Evolutionary conservation across 2,797 vertebrate genomes (phyloP), one percentile per base, ranked within the genome.

Genomic region (Alcedo quadribrachys): DNA sequence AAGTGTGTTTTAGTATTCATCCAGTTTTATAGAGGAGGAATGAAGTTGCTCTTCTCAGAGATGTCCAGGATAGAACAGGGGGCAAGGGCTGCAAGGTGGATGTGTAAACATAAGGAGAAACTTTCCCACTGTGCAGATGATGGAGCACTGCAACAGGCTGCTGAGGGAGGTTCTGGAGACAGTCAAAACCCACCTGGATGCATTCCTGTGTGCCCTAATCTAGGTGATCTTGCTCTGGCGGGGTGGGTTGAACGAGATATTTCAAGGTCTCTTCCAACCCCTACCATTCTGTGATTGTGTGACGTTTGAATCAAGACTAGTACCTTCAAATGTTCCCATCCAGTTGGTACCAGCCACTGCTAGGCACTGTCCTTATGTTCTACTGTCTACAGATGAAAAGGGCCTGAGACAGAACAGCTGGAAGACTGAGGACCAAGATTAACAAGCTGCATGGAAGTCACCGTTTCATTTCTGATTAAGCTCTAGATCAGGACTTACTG

Each of bases 401-500:
- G 2, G 15, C 74, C 45, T 75, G n/a, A 87, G 37, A 33, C 27
- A 84, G 21, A 66, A 68, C 62, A 85, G 5, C 15, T 57, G 12
- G 30, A 67, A 79, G 30, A 33, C 21, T 46, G n/a, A 82, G 20
- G 11, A 3, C 2, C 5, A 68, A 70, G 33, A 8, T 21, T 51
- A 30, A 45, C 5, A 61, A 65, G 57, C 43, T 71, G 16, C 17
- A 17, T 2, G 54, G 55, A 50, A 54, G 7, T 22, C 58, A 11
- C 8, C 35, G 20, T 84, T 71, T 46, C 54, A 33, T 45, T 68
- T 54, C 22, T 65, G 27, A 11, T 8, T 14, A 46, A 87, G 6
- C 17, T 79, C 28, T 62, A 33, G 61, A 57, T 9, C 0, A 1
- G 2, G 4, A 4, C 7, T 68, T 68, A 15, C n/a, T 2, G 1